phyloP scores from a whole-genome alignment of 2,888 invertebrate genomes.

The Drosophila antonietae region DNA sequence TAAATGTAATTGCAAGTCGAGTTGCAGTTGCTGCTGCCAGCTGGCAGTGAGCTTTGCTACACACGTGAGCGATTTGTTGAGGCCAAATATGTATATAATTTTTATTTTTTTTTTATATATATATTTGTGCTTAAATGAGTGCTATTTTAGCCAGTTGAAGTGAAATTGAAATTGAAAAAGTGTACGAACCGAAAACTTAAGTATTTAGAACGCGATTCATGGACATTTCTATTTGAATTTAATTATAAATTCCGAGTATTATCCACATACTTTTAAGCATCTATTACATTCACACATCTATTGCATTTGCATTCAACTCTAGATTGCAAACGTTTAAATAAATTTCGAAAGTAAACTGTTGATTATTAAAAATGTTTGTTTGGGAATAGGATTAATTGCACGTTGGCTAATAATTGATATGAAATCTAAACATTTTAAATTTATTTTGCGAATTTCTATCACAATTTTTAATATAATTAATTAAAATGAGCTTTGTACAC shows the following conservation, averaged over 20 bases:
- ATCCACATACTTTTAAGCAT: background rate
- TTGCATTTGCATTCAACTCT: conserved; percentile 29
- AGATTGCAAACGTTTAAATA: conserved; percentile 35
- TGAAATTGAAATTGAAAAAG: conserved; percentile 14
- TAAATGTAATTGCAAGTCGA: conserved; percentile 65
- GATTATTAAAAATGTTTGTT: conserved; percentile 17
- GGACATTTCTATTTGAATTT: conserved; percentile 22
- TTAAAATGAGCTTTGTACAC: background rate
- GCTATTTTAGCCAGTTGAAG: background rate
- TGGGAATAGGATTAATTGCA: background rate
- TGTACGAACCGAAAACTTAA: conserved; percentile 5
- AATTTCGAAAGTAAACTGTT: conserved; percentile 17
- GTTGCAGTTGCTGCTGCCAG: conserved; percentile 43
- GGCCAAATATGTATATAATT: background rate
- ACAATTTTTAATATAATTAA: background rate
- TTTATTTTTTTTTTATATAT: too few species aligned
- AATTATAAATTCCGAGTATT: conserved; percentile 24
- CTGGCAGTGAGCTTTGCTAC: conserved; percentile 24
- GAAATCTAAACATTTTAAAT: background rate
- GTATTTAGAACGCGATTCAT: conserved; percentile 19
- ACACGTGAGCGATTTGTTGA: conserved; percentile 46
- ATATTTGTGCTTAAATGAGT: background rate
- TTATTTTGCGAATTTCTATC: background rate
- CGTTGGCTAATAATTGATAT: background rate
- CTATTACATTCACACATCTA: background rate